Conservation (phyloP, 2,113 vertebrate genomes). For the Scomber scombrus region DNA sequence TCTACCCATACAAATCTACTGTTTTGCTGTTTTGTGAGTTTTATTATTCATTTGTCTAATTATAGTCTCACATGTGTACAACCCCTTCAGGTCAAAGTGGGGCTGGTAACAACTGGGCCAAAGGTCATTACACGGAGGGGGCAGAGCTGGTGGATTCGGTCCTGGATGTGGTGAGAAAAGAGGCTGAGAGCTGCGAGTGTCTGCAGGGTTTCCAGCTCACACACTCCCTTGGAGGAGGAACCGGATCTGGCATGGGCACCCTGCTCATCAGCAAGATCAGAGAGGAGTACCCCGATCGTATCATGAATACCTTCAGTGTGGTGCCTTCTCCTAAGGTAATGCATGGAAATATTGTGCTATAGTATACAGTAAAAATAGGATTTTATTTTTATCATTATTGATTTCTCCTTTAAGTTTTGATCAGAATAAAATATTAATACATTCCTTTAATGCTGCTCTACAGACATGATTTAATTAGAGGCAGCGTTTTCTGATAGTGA, state of each 20-base stretch:
- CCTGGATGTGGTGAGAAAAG: conserved; percentile 90
- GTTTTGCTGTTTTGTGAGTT: too few relatives aligned
- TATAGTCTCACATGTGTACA: too few relatives aligned
- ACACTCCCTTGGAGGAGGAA: conserved; percentile 90
- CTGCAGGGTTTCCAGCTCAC: conserved; percentile 92
- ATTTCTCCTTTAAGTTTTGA: too few relatives aligned
- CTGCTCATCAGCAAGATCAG: conserved; percentile 92
- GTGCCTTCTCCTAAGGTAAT: conserved; percentile 88
- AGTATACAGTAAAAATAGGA: too few relatives aligned
- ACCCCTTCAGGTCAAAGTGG: conserved; percentile 87
- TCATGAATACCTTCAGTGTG: conserved; percentile 93
- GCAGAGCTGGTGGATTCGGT: conserved; percentile 91
- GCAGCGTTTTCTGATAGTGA: too few relatives aligned
- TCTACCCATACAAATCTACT: too few relatives aligned
- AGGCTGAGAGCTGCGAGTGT: conserved; percentile 91
- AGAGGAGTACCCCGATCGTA: conserved; percentile 90
- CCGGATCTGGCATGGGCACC: conserved; percentile 90
- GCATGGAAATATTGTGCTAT: accelerated
- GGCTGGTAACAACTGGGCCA: conserved; percentile 92
- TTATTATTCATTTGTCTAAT: too few relatives aligned
- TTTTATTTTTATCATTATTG: too few relatives aligned
- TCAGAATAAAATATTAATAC: too few relatives aligned
- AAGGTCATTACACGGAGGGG: conserved; percentile 90
- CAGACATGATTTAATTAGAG: too few relatives aligned
- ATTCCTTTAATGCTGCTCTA: too few relatives aligned